Evolutionary conservation across 2,113 vertebrate genomes (phyloP), one percentile per base, ranked within the genome.

Genomic region (cat (Felis catus)): DNA sequence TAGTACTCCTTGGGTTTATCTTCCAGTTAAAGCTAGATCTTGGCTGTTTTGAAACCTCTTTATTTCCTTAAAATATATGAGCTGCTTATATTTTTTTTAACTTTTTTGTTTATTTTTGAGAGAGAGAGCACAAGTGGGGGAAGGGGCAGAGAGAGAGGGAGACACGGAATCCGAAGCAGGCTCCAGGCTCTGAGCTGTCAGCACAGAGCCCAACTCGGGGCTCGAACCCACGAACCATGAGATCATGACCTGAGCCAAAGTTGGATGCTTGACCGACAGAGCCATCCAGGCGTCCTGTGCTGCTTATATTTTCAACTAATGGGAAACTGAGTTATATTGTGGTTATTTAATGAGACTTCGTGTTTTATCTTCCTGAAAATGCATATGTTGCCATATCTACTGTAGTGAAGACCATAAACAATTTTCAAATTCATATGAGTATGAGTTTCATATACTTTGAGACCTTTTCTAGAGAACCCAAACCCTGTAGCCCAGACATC

Each of bases 361-460:
- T 94, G 95, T 97, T 98, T 98, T 98, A 95, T 90, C 97, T 97
- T 14, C 97, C 93, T 97, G 90, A 97, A 97, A 97, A 94, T 94
- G 19, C 29, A 9, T 95, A 21, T 84, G 93, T 97, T 96, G 88
- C 79, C 95, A 36, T 11, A 13, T 94, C 94, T 84, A 33, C 53
- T 76, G 85, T 0, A 0, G 90, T 90, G 65, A 95, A 97, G 97
- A 97, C 94, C 97, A 86, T 95, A 97, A 97, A 94, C 92, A 65
- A 87, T 84, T 71, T 95, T 76, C 51, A 21, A 5, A 80, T 55
- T 91, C 86, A 58, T 92, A 89, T 39, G 0, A 71, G 9, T 80
- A 63, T 41, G 73, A 45, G 45, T 14, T 45, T 76, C 39, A 45
- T 76, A 23, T 73, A 79, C 93, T 89, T 63, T 66, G 41, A 83